phyloP scores from a whole-genome alignment of 2,113 vertebrate genomes.

The Promerops cafer region DNA sequence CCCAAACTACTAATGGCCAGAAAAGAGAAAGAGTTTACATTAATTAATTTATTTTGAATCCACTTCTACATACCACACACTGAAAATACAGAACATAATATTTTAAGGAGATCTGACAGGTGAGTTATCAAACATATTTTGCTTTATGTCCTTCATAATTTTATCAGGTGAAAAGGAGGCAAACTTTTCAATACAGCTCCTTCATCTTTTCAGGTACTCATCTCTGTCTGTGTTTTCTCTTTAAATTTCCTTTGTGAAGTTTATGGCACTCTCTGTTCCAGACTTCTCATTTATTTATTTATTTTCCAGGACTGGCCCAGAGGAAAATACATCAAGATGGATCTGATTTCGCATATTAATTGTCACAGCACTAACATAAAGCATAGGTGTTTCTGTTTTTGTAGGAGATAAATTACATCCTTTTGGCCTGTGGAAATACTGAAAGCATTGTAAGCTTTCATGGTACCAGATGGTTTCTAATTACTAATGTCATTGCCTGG shows the following conservation, averaged over 20 bases:
- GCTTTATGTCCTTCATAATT: neutral
- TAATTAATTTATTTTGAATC: neutral
- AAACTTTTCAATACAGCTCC: neutral
- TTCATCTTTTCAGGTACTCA: neutral
- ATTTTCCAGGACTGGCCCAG: neutral
- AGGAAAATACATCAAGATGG: neutral
- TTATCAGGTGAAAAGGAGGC: neutral
- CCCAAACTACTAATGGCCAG: rapidly evolving
- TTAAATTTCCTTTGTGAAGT: neutral
- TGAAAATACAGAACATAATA: neutral
- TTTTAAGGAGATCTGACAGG: neutral
- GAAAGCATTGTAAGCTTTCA: neutral
- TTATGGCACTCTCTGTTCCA: neutral
- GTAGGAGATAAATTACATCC: neutral
- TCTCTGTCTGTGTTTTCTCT: neutral
- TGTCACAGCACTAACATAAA: neutral
- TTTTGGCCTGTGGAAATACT: neutral
- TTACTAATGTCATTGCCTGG: neutral
- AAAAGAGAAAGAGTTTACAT: neutral
- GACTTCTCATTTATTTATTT: neutral
- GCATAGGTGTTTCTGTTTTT: neutral
- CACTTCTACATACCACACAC: neutral
- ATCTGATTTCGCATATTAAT: neutral
- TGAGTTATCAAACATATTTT: neutral
- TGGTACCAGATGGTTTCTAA: slow-evolving; percentile 52